Evolutionary conservation across 1,140 invertebrate genomes (phyloP).

Genomic region (Gonioctena quinquepunctata): DNA sequence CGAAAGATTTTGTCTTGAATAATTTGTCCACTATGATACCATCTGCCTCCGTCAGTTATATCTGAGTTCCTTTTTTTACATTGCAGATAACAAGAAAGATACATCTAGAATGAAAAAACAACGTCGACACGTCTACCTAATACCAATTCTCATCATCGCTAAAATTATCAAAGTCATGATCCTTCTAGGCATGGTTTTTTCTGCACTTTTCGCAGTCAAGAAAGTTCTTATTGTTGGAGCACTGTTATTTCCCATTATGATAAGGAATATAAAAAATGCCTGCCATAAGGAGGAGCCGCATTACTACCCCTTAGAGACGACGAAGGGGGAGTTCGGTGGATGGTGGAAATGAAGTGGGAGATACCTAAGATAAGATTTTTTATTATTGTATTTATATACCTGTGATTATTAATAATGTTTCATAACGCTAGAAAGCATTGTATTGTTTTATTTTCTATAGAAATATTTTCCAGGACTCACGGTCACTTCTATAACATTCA

Average conservation of each 20-base stretch:
- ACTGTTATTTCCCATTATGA: conserved; percentile 63
- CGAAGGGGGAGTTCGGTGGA: not conserved
- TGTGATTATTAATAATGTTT: too few species aligned
- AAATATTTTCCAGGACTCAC: too few species aligned
- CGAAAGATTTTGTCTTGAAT: too few species aligned
- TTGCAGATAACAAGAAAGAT: too few species aligned
- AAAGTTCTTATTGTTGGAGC: conserved; percentile 68
- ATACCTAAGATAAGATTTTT: not conserved
- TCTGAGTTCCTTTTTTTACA: too few species aligned
- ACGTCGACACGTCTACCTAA: conserved; percentile 62
- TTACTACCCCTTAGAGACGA: conserved; percentile 2
- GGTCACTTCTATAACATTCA: not conserved
- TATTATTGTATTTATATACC: too few species aligned
- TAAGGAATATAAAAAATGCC: conserved; percentile 51
- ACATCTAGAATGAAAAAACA: conserved; percentile 59
- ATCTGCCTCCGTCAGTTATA: too few species aligned
- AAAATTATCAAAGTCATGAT: conserved; percentile 30
- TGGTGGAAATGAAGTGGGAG: not conserved
- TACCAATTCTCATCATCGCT: conserved; percentile 55
- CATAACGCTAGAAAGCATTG: too few species aligned
- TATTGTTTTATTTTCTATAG: too few species aligned
- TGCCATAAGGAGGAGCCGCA: conserved; percentile 34
- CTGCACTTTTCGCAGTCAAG: conserved; percentile 70
- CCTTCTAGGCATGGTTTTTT: conserved; percentile 62
- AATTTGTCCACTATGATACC: too few species aligned